phyloP scores from a whole-genome alignment of 2,888 invertebrate species.

The Apamea anceps region DNA sequence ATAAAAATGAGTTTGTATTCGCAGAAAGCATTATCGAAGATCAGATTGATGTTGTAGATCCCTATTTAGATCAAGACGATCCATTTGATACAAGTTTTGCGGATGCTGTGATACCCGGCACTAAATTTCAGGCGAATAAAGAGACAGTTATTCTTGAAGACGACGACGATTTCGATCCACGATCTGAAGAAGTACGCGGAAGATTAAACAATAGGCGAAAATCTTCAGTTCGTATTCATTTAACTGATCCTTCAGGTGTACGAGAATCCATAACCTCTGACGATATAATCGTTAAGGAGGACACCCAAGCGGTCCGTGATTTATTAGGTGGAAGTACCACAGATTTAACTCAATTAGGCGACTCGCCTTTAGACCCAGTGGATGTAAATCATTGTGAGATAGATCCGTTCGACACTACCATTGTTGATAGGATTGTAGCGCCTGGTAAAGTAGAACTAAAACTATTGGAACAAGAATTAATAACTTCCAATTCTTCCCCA shows the following conservation, averaged over 20 bases:
- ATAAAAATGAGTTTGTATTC: slow-evolving; percentile 85
- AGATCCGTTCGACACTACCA: slow-evolving; percentile 97
- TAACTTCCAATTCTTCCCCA: slow-evolving; percentile 85
- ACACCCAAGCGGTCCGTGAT: slow-evolving; percentile 90
- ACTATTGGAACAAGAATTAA: slow-evolving; percentile 94
- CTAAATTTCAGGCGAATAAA: slow-evolving; percentile 81
- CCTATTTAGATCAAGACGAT: slow-evolving; percentile 92
- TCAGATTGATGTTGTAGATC: slow-evolving; percentile 84
- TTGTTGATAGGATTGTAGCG: slow-evolving; percentile 92
- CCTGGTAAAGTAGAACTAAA: slow-evolving; percentile 95
- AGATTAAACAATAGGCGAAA: slow-evolving; percentile 85
- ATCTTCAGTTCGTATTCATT: slow-evolving; percentile 90
- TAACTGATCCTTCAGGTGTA: slow-evolving; percentile 92
- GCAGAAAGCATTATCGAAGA: slow-evolving; percentile 87
- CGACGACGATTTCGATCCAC: slow-evolving; percentile 91
- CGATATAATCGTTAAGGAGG: slow-evolving; percentile 84
- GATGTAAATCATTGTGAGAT: slow-evolving; percentile 90
- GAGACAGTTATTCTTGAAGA: slow-evolving; percentile 84
- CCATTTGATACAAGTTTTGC: slow-evolving; percentile 97
- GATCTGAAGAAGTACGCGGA: slow-evolving; percentile 90
- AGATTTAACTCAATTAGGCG: slow-evolving; percentile 92
- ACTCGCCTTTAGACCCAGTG: slow-evolving; percentile 92
- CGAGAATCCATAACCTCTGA: slow-evolving; percentile 90
- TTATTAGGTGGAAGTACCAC: slow-evolving; percentile 94
- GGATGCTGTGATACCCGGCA: slow-evolving; percentile 92